Conservation (phyloP, 1,140 invertebrate species). For the Rhyacophila brunnea region DNA sequence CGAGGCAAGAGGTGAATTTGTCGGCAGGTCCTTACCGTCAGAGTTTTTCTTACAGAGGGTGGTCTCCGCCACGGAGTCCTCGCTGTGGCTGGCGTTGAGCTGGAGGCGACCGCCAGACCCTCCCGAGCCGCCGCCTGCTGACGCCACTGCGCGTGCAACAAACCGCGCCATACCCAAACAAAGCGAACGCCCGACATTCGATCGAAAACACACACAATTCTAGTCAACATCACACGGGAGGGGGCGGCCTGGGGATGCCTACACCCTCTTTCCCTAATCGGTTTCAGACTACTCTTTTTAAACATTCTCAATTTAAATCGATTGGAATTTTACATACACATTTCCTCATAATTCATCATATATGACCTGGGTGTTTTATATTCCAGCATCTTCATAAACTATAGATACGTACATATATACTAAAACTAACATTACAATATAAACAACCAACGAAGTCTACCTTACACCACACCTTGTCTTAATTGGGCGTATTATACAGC, state of each 20-base stretch:
- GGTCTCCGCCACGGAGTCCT: conserved; percentile 75
- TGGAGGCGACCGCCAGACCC: conserved; percentile 43
- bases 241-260: neutral
- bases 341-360: too few species aligned
- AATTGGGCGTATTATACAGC: too few species aligned
- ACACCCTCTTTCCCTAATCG: neutral
- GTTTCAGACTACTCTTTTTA: too few species aligned
- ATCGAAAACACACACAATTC: conserved; percentile 23
- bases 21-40: conserved; percentile 64
- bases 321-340: too few species aligned
- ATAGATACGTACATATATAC: too few species aligned
- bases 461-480: too few species aligned
- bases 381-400: too few species aligned
- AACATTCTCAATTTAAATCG: too few species aligned
- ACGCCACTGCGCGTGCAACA: too few species aligned
- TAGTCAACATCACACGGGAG: conserved; percentile 12
- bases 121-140: conserved; percentile 33
- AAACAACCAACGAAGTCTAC: too few species aligned
- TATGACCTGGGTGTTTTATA: too few species aligned
- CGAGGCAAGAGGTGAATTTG: conserved; percentile 4
- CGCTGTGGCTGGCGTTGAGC: conserved; percentile 70
- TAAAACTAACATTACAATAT: too few species aligned
- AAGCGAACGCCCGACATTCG: conserved; percentile 22
- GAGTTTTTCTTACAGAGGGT: conserved; percentile 77
- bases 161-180: conserved; percentile 14